Conservation (phyloP, 2,113 vertebrate genomes). For the Lanius ludovicianus region DNA sequence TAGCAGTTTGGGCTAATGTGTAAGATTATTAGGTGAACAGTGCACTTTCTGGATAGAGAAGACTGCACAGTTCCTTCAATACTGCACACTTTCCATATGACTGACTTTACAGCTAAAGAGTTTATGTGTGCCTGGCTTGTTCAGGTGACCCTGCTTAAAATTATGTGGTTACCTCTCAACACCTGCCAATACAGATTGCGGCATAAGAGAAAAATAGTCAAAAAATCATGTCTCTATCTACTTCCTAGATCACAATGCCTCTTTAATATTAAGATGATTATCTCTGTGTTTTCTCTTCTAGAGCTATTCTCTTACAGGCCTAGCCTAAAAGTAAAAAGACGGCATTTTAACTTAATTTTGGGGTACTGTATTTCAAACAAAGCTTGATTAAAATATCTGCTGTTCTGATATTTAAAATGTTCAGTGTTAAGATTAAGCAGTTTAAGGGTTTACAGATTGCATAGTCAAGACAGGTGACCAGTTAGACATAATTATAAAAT, state of each 20-base stretch:
- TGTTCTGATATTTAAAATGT: not conserved
- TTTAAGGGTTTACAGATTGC: not conserved
- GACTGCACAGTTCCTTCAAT: not conserved
- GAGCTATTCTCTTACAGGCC: not conserved
- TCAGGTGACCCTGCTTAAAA: not conserved
- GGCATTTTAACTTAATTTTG: not conserved
- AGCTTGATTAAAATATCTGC: not conserved
- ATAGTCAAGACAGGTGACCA: not conserved
- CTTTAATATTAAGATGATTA: not conserved
- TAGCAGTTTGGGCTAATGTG: not conserved
- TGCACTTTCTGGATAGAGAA: not conserved
- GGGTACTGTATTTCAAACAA: not conserved
- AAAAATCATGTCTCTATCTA: not conserved
- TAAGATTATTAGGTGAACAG: not conserved
- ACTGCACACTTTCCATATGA: not conserved
- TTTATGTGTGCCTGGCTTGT: not conserved
- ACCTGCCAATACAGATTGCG: not conserved
- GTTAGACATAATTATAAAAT: not conserved
- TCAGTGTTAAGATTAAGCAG: not conserved
- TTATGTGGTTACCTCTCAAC: not conserved
- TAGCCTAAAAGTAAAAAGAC: not conserved
- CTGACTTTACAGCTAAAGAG: not conserved
- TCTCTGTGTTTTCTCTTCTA: not conserved
- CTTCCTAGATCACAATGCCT: not conserved
- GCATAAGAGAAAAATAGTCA: not conserved